Conservation (phyloP, 1,140 invertebrate genomes). For the Drosophila repletoides region DNA sequence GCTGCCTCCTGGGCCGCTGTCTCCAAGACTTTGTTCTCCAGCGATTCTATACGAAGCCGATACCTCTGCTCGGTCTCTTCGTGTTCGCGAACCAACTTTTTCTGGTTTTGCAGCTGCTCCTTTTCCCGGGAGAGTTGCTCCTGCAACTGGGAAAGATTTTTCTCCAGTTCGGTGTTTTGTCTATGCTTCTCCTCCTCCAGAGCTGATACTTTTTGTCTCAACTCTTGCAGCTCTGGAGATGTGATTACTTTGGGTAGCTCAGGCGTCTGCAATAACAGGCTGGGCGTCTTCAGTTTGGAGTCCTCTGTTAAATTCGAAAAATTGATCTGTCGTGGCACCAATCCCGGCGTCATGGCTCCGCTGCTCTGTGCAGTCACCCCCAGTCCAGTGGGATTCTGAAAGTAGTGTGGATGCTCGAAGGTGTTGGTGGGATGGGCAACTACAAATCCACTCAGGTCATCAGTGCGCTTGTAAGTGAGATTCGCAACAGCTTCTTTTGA, state of each 20-base stretch:
- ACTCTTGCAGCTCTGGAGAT: constrained; percentile 36
- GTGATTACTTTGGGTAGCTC: constrained; percentile 45
- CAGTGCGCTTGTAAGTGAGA: constrained; percentile 72
- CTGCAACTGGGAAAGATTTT: constrained; percentile 32
- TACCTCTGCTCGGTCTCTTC: constrained; percentile 63
- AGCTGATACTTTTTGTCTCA: constrained; percentile 32
- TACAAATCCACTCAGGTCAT: constrained; percentile 69
- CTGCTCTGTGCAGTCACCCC: constrained; percentile 51
- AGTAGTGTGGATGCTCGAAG: constrained; percentile 78
- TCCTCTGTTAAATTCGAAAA: constrained; percentile 78
- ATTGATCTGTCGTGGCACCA: constrained; percentile 78
- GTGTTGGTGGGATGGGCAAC: constrained; percentile 63
- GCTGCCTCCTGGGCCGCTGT: constrained; percentile 53
- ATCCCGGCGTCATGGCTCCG: constrained; percentile 54
- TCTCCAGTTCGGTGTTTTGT: constrained; percentile 40
- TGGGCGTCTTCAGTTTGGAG: constrained; percentile 82
- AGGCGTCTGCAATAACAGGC: constrained; percentile 68
- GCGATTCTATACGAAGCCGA: constrained; percentile 37
- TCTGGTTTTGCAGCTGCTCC: constrained; percentile 48
- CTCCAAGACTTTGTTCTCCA: constrained; percentile 58
- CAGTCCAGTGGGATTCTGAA: constrained; percentile 59
- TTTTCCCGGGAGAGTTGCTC: constrained; percentile 42
- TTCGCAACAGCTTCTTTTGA: constrained; percentile 76
- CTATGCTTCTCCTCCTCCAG: constrained; percentile 62
- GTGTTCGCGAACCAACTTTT: constrained; percentile 42